Evolutionary conservation across 2,797 vertebrate genomes (phyloP).

Genomic region (Labroides dimidiatus): DNA sequence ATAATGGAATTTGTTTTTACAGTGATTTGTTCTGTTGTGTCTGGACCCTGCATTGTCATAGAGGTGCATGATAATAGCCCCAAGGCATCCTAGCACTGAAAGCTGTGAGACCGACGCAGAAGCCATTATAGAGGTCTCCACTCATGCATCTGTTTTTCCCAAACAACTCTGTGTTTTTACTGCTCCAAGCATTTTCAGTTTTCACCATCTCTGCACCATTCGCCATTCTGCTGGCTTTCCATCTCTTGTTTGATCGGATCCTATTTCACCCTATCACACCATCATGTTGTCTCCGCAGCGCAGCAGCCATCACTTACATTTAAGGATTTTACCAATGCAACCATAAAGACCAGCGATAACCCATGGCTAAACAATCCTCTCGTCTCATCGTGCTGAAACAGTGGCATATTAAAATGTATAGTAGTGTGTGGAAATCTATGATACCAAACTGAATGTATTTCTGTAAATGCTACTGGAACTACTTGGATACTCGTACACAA

Average conservation of each 20-base stretch:
- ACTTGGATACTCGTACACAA: too few relatives aligned
- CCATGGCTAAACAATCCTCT: not conserved
- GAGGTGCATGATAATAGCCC: slow-evolving; percentile 39
- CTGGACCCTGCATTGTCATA: slow-evolving; percentile 35
- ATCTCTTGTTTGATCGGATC: not conserved
- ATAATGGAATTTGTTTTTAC: slow-evolving; percentile 59
- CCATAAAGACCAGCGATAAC: not conserved
- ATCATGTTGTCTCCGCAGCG: slow-evolving; percentile 32
- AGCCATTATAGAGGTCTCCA: slow-evolving; percentile 26
- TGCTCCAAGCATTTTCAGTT: not conserved
- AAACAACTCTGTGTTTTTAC: slow-evolving; percentile 17
- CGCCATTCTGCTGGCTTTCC: not conserved
- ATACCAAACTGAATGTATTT: too few relatives aligned
- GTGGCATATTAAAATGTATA: not conserved
- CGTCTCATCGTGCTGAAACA: not conserved
- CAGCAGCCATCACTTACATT: slow-evolving; percentile 16
- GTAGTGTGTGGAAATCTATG: too few relatives aligned
- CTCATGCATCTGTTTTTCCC: slow-evolving; percentile 32
- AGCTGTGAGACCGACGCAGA: slow-evolving; percentile 8
- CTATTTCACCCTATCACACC: not conserved
- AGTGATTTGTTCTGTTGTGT: slow-evolving; percentile 34
- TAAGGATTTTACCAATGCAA: slow-evolving; percentile 1
- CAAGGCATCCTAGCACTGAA: slow-evolving; percentile 33
- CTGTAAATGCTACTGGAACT: too few relatives aligned
- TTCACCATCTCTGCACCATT: not conserved